phyloP scores from a whole-genome alignment of 2,888 invertebrate genomes.

The Palloptera scutellata region DNA sequence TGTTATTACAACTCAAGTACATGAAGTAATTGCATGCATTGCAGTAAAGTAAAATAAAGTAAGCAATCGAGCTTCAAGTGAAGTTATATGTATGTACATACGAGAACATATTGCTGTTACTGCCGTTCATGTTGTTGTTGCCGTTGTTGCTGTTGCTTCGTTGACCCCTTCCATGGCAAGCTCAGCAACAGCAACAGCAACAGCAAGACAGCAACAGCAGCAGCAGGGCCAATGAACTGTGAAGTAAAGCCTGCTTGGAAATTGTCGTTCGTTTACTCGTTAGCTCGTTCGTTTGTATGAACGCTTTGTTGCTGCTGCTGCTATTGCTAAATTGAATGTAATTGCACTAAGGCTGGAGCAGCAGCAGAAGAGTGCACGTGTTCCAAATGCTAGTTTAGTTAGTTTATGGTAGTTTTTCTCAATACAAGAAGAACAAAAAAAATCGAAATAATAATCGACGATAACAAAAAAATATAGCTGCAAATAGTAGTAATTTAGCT shows the following conservation, averaged over 20 bases:
- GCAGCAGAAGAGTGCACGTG: constrained; percentile 23
- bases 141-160: neutral
- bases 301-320: too few relatives aligned
- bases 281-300: too few relatives aligned
- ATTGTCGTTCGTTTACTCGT: neutral
- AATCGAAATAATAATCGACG: too few relatives aligned
- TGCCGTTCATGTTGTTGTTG: too few relatives aligned
- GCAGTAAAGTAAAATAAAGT: constrained; percentile 1
- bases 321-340: too few relatives aligned
- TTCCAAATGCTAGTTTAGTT: neutral
- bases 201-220: constrained; percentile 18
- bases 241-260: neutral
- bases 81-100: constrained; percentile 4
- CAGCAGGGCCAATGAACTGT: constrained; percentile 26
- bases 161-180: constrained; percentile 20
- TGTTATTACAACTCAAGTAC: constrained; percentile 54
- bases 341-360: too few relatives aligned
- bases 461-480: too few relatives aligned
- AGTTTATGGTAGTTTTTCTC: too few relatives aligned
- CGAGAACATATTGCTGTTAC: neutral
- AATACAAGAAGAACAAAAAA: too few relatives aligned
- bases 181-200: constrained; percentile 31
- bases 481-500: too few relatives aligned
- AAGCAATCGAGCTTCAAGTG: constrained; percentile 1
- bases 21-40: constrained; percentile 50